A percentile compares a stretch with the other conserved stretches of the same genome.
phyloP scores from a whole-genome alignment of 2,113 vertebrate species.

The Sander vitreus region DNA sequence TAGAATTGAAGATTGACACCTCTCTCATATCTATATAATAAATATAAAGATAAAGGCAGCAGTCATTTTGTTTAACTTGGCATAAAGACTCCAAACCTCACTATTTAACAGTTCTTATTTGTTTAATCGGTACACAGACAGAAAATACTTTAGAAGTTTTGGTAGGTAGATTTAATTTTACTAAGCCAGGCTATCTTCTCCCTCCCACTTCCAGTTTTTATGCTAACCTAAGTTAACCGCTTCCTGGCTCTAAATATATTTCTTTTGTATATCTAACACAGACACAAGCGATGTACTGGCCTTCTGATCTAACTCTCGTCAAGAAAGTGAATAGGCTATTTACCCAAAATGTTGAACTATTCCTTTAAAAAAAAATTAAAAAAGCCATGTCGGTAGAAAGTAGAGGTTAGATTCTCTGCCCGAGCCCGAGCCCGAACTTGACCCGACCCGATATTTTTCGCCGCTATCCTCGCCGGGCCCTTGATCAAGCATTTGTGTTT shows the following conservation, averaged over 20 bases:
- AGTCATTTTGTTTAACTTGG: too few relatives aligned
- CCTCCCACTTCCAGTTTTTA: neutral
- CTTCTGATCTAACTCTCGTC: neutral
- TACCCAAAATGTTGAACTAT: neutral
- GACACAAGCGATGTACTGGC: neutral
- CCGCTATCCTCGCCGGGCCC: too few relatives aligned
- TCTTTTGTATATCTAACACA: neutral
- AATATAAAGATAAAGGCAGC: too few relatives aligned
- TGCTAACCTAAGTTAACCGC: neutral
- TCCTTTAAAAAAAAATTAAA: too few relatives aligned
- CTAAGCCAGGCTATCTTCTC: neutral
- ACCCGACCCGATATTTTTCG: too few relatives aligned
- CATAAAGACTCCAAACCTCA: too few relatives aligned
- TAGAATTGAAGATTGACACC: too few relatives aligned
- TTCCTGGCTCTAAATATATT: neutral
- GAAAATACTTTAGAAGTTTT: neutral
- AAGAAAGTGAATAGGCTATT: neutral
- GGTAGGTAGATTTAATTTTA: neutral
- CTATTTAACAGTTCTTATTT: neutral
- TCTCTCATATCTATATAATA: too few relatives aligned
- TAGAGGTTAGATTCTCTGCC: too few relatives aligned
- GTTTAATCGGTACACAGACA: neutral
- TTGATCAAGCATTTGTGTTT: too few relatives aligned
- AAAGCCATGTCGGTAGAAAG: too few relatives aligned
- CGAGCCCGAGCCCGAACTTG: too few relatives aligned